These are phyloP conservation scores for Megatriorchis doriae DNA, from an alignment of 2,113 vertebrate species.

Conservation along the genomic window DNA sequence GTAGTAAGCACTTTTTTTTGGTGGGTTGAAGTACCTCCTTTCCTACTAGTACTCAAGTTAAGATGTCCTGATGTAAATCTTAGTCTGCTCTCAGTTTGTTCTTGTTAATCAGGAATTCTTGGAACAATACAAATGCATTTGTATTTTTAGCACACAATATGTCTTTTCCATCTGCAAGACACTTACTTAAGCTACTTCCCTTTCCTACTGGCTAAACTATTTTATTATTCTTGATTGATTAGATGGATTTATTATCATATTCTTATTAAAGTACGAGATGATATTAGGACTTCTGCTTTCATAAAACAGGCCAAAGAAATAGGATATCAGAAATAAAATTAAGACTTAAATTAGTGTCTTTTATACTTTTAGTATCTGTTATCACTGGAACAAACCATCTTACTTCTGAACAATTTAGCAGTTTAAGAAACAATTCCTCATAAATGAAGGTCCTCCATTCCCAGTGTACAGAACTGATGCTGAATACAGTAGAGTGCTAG, in stretches of 20 bases:
- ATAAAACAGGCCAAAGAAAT: not conserved
- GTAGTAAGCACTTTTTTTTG: not conserved
- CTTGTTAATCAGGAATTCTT: not conserved
- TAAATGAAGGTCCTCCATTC: not conserved
- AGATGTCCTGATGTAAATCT: not conserved
- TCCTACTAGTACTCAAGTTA: not conserved
- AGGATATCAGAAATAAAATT: not conserved
- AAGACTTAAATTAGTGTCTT: not conserved
- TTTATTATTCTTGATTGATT: not conserved
- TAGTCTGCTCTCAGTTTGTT: not conserved
- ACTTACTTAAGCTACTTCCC: not conserved
- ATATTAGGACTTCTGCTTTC: not conserved
- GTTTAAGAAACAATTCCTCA: not conserved
- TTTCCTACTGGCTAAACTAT: not conserved
- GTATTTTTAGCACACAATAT: not conserved
- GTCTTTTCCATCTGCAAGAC: not conserved
- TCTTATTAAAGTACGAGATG: not conserved
- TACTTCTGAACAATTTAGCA: not conserved
- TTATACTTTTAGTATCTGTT: not conserved
- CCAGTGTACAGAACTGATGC: rapidly evolving
- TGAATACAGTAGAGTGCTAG: not conserved
- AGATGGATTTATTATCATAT: not conserved
- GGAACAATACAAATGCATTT: not conserved
- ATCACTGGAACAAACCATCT: not conserved
- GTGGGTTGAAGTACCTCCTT: not conserved